A percentile compares a stretch with the other conserved stretches of the same genome.
Conservation (phyloP, 2,113 vertebrate genomes). For the Prunella himalayana region DNA sequence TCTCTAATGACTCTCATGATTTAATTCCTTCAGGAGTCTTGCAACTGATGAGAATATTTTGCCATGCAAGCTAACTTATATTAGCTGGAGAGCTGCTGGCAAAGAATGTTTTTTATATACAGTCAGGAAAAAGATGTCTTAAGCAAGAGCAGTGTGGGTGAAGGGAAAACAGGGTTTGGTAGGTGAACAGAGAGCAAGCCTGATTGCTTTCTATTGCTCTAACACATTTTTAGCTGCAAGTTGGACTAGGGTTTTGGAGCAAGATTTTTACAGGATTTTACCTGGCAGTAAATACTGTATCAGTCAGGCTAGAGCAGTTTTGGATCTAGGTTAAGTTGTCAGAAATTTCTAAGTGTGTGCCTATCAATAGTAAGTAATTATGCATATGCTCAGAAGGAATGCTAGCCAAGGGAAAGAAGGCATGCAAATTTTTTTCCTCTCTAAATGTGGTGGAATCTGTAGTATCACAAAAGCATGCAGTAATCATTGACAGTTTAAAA, state of each 20-base stretch:
- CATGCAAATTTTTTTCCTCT: background rate
- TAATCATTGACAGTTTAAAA: background rate
- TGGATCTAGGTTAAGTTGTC: background rate
- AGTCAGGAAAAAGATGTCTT: background rate
- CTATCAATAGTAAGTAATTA: background rate
- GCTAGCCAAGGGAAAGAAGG: background rate
- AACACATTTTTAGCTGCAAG: background rate
- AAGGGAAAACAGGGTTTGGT: background rate
- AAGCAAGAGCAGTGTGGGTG: background rate
- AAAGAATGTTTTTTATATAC: background rate
- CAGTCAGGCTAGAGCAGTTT: background rate
- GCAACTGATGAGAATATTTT: background rate
- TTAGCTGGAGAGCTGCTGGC: background rate
- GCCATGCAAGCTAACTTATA: background rate
- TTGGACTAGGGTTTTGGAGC: background rate
- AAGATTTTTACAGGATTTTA: background rate
- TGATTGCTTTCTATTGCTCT: background rate
- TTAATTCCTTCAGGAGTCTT: slow-evolving; percentile 20
- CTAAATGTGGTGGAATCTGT: background rate
- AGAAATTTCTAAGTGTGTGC: background rate
- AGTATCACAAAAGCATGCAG: background rate
- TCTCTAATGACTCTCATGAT: background rate
- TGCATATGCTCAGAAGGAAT: background rate
- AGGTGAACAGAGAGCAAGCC: background rate
- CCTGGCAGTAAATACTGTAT: background rate